phyloP scores from a whole-genome alignment of 2,888 invertebrate species.

The Yponomeuta malinellus region DNA sequence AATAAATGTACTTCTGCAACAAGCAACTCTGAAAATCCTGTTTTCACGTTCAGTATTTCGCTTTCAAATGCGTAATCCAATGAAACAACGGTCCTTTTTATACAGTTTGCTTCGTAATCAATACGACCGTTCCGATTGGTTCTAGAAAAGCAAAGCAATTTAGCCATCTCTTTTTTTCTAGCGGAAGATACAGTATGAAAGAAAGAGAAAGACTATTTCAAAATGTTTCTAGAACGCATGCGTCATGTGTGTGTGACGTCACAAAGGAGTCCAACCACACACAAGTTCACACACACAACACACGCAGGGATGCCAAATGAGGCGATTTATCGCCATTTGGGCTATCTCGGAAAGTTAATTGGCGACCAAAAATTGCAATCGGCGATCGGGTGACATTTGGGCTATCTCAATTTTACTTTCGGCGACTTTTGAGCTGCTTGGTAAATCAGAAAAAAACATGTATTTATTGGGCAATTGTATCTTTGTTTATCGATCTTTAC shows the following conservation, averaged over 20 bases:
- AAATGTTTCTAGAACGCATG: constrained; percentile 39
- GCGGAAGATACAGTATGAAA: neutral
- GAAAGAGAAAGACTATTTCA: constrained; percentile 25
- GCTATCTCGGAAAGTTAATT: too few relatives aligned
- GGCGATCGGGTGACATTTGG: too few relatives aligned
- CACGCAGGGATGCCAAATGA: too few relatives aligned
- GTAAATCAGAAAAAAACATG: too few relatives aligned
- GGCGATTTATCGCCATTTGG: too few relatives aligned
- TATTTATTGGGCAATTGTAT: too few relatives aligned
- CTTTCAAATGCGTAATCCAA: constrained; percentile 34
- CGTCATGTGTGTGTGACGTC: constrained; percentile 41
- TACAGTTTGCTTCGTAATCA: constrained; percentile 29
- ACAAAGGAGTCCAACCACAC: constrained; percentile 18
- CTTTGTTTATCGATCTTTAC: too few relatives aligned
- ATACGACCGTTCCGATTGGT: constrained; percentile 26
- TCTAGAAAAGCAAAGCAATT: constrained; percentile 19
- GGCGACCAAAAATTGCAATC: too few relatives aligned
- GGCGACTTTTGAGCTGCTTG: too few relatives aligned
- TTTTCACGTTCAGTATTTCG: constrained; percentile 34
- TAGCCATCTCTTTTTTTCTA: constrained; percentile 31
- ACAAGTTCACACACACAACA: too few relatives aligned
- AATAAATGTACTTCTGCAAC: constrained; percentile 26
- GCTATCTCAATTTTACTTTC: too few relatives aligned
- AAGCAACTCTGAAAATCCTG: constrained; percentile 31
- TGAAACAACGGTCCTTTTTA: constrained; percentile 31